phyloP scores from a whole-genome alignment of 2,888 invertebrate genomes.

The Parnassius mnemosyne region DNA sequence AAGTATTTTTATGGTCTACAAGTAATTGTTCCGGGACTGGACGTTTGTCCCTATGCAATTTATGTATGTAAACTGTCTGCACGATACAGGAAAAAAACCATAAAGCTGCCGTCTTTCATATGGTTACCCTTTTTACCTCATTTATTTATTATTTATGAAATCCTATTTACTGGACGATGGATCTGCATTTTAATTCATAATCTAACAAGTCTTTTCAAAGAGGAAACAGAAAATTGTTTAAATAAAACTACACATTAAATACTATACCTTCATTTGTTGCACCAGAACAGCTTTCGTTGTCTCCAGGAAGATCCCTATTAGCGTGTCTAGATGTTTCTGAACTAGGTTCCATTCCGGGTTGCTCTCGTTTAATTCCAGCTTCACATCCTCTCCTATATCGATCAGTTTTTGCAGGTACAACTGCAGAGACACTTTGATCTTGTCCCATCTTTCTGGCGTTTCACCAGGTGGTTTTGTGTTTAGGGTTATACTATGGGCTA shows the following conservation, averaged over 20 bases:
- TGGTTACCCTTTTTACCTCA: no score
- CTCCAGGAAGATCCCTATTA: conserved; percentile 79
- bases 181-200: no score
- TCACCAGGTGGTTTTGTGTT: conserved; percentile 75
- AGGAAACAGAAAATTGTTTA: background rate
- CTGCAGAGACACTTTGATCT: conserved; percentile 70
- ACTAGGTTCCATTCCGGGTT: conserved; percentile 64
- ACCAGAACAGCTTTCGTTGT: conserved; percentile 80
- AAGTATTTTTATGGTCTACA: no score
- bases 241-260: background rate
- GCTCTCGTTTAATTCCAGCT: conserved; percentile 69
- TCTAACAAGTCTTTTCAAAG: no score
- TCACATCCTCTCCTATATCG: conserved; percentile 74
- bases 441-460: conserved; percentile 74
- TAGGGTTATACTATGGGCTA: conserved; percentile 74
- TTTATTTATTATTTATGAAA: no score
- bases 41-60: no score
- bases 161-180: no score
- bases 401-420: conserved; percentile 70
- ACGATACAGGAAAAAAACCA: no score
- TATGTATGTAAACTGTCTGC: no score
- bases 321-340: conserved; percentile 67
- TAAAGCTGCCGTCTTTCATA: no score
- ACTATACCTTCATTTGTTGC: conserved; percentile 79
- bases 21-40: no score